Percentiles rank a stretch among this genome's conserved stretches.
Conservation (phyloP, 35 echinoderm and acorn worm genomes). For the Apostichopus californicus region DNA sequence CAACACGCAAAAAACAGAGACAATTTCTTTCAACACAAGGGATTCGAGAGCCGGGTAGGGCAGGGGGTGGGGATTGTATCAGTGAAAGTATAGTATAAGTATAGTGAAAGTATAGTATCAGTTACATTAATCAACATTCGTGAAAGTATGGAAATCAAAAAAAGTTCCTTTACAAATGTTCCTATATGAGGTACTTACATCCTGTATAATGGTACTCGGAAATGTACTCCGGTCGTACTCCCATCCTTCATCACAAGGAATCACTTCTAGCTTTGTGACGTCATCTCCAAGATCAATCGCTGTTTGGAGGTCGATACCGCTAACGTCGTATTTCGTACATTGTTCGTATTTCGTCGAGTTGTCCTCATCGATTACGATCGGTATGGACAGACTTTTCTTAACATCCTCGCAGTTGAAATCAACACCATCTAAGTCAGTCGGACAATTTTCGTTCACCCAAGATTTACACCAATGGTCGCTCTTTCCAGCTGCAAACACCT, state of each 20-base stretch:
- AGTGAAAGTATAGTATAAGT: too few species aligned
- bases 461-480: slow-evolving; percentile 20
- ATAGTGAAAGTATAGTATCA: too few species aligned
- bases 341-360: neutral
- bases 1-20: too few species aligned
- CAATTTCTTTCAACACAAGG: too few species aligned
- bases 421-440: neutral
- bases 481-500: slow-evolving; percentile 9
- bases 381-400: slow-evolving; percentile 25
- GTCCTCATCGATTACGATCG: neutral
- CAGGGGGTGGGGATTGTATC: too few species aligned
- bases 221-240: slow-evolving; percentile 13
- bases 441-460: neutral
- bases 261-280: neutral
- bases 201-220: slow-evolving; percentile 15
- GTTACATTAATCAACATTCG: too few species aligned
- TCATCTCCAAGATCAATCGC: neutral
- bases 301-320: slow-evolving; percentile 8
- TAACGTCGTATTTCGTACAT: slow-evolving; percentile 34
- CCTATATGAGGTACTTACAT: neutral
- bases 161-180: too few species aligned
- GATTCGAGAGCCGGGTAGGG: too few species aligned
- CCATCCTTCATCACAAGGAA: slow-evolving; percentile 38
- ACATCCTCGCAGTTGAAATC: slow-evolving; percentile 9
- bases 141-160: too few species aligned